Evolutionary conservation across 2,797 vertebrate genomes (phyloP).

Genomic region (Bucorvus abyssinicus): DNA sequence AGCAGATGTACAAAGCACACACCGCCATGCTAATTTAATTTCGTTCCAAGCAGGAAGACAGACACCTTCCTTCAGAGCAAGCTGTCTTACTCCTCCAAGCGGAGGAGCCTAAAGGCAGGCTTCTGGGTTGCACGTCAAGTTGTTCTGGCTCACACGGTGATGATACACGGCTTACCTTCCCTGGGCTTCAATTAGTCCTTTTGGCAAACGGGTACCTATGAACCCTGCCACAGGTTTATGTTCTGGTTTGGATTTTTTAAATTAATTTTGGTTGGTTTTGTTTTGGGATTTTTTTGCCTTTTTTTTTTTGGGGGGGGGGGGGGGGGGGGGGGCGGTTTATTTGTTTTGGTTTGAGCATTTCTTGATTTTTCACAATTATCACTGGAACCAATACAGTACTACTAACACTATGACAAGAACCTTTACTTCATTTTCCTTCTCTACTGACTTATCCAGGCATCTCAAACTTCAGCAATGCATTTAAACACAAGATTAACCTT

Average conservation of each 20-base stretch:
- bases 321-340: too few relatives aligned
- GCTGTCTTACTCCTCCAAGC: not conserved
- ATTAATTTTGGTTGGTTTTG: not conserved
- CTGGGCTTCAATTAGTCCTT: not conserved
- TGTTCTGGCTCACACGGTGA: not conserved
- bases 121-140: not conserved
- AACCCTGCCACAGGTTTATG: not conserved
- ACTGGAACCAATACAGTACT: not conserved
- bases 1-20: slow-evolving; percentile 41
- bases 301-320: too few relatives aligned
- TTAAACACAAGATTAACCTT: not conserved
- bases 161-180: not conserved
- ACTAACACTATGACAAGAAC: not conserved
- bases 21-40: not conserved
- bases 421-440: not conserved
- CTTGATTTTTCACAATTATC: not conserved
- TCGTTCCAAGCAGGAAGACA: not conserved
- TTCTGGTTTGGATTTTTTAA: not conserved
- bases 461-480: not conserved
- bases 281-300: too few relatives aligned
- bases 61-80: slow-evolving; percentile 15
- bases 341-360: not conserved
- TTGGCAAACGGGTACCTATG: not conserved
- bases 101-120: not conserved
- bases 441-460: not conserved